A percentile compares a stretch with the other conserved stretches of the same genome.
Evolutionary conservation across 2,888 invertebrate genomes (phyloP).

Genomic region (Tenthredo scrophulariae): DNA sequence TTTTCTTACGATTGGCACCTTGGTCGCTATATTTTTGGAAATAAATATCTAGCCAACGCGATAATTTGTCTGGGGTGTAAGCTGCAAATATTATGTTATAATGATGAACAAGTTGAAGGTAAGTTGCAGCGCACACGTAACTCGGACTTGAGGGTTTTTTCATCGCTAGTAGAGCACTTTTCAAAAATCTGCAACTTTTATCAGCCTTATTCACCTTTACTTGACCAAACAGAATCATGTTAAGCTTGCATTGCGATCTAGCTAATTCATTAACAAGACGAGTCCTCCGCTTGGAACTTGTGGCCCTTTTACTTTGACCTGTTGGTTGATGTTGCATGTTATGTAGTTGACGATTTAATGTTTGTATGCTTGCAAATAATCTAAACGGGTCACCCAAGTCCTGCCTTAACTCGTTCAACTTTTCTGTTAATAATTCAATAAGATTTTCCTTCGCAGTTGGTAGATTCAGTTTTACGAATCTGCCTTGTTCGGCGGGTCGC

Average conservation of each 20-base stretch:
- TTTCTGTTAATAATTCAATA: slow-evolving; percentile 66
- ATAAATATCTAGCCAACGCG: not conserved
- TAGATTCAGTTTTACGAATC: slow-evolving; percentile 14
- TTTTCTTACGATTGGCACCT: not conserved
- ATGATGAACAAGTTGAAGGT: slow-evolving; percentile 51
- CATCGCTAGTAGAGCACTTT: not conserved
- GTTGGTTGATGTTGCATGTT: not conserved
- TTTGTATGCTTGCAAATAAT: slow-evolving; percentile 78
- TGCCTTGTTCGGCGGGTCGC: not conserved
- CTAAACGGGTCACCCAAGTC: slow-evolving; percentile 80
- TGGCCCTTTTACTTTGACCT: not conserved
- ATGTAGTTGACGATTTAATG: slow-evolving; percentile 75
- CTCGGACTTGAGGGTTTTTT: not conserved
- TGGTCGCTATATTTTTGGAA: not conserved
- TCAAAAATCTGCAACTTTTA: slow-evolving; percentile 9
- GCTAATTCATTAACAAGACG: slow-evolving; percentile 11
- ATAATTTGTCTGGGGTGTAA: slow-evolving; percentile 8
- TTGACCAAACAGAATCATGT: slow-evolving; percentile 47
- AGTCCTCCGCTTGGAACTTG: not conserved
- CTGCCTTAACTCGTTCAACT: slow-evolving; percentile 77
- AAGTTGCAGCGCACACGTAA: slow-evolving; percentile 11
- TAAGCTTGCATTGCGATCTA: slow-evolving; percentile 32
- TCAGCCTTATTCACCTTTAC: not conserved
- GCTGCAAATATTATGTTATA: slow-evolving; percentile 58
- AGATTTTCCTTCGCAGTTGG: not conserved